Evolutionary conservation across 2,113 vertebrate genomes (phyloP), one percentile per base, ranked within the genome.

Genomic region (Microcebus murinus): DNA sequence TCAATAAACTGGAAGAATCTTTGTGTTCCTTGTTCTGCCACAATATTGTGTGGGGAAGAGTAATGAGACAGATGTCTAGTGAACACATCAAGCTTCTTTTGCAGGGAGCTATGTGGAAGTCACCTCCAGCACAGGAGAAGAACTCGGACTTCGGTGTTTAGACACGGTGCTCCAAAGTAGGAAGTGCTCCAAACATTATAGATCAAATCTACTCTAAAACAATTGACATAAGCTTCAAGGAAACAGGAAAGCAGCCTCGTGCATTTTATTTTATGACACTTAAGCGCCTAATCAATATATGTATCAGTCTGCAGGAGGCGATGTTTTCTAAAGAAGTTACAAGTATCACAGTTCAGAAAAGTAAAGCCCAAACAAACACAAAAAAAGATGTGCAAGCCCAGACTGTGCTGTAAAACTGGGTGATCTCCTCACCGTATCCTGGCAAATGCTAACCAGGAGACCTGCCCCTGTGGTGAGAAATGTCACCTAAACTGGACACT

Each of bases 401-500:
- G 39, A 25, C 1, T 3, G 4, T 0, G 0, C 31, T 91, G 20
- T 42, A 17, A 21, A 15, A 29, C 48, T 17, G 10, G 48, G 34
- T 0, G 13, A 20, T 39, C 3, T 8, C 6, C 71, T 55, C 31
- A 14, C 15, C 20, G 8, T 4, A 0, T 9, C 57, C 48, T 23
- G 14, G 6, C 1, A 61, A 45, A 17, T 6, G 2, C 57, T 11
- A 29, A 3, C 12, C 29, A 34, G 21, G 65, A 18, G 18, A 4
- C 31, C 52, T 21, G 31, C 13, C 42, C 10, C 0, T 0, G 7
- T 36, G 15, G 15, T 4, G 59, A 68, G 71, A 74, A 50, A 23
- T 0, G 18, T 15, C 0, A 1, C 21, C 0, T 1, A 27, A 25
- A 45, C 1, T 9, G 55, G 8, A 77, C 50, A 42, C 1, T n/a